These are phyloP conservation scores for Catharus fuscescens DNA, from an alignment of 2,113 vertebrate species.

Conservation along the genomic window DNA sequence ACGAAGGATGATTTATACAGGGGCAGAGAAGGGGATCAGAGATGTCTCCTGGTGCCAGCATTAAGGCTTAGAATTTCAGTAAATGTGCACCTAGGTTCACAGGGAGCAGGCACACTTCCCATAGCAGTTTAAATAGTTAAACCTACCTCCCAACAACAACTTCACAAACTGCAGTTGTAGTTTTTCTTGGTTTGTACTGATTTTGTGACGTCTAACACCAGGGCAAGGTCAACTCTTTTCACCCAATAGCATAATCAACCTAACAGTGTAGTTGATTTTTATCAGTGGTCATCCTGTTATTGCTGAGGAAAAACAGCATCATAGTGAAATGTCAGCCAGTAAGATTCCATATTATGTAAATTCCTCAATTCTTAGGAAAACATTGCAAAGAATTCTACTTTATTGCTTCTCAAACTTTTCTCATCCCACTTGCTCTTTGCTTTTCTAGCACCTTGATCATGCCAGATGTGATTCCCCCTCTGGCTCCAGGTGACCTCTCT, in stretches of 20 bases:
- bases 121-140: background rate
- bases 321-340: background rate
- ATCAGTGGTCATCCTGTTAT: background rate
- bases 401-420: background rate
- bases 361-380: background rate
- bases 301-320: background rate
- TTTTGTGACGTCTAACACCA: background rate
- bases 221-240: background rate
- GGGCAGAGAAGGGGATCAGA: background rate
- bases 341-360: background rate
- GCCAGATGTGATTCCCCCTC: background rate
- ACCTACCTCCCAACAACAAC: background rate
- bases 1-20: background rate
- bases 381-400: background rate
- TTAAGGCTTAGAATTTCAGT: background rate
- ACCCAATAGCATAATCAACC: background rate
- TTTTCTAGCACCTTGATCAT: background rate
- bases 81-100: accelerated
- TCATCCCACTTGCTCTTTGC: background rate
- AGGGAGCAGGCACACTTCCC: background rate
- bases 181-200: background rate
- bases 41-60: background rate
- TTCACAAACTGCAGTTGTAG: background rate
- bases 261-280: background rate
- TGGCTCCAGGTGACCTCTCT: background rate